Percentiles rank a stretch among this genome's conserved stretches.
These are phyloP conservation scores for Leucoraja erinaceus DNA, from an alignment of 2,113 vertebrate species.

Conservation along the genomic window DNA sequence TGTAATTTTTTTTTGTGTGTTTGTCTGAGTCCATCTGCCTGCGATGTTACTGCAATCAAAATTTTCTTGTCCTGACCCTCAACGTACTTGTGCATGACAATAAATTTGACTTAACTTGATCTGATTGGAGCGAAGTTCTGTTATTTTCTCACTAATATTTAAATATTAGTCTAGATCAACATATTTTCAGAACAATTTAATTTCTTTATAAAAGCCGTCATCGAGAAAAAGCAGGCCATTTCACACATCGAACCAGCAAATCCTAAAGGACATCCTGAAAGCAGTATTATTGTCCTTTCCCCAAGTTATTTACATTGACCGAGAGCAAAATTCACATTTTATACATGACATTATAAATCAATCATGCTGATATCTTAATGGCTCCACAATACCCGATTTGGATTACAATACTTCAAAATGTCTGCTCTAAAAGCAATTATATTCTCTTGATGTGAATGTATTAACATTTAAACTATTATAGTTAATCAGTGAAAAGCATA, in stretches of 20 bases:
- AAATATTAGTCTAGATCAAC: neutral
- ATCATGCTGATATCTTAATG: neutral
- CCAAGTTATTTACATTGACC: neutral
- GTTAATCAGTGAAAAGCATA: neutral
- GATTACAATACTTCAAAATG: conserved; percentile 16
- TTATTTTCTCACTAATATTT: neutral
- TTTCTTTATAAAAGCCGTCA: neutral
- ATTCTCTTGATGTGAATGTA: neutral
- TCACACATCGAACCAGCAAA: neutral
- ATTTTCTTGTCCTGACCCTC: too few relatives aligned
- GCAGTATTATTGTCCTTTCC: neutral
- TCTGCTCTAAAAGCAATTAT: neutral
- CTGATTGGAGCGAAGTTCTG: neutral
- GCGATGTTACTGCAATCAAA: too few relatives aligned
- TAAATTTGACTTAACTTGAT: too few relatives aligned
- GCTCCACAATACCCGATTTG: neutral
- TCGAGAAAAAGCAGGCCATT: neutral
- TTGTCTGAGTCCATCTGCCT: too few relatives aligned
- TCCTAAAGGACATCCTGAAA: conserved; percentile 1
- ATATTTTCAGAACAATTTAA: neutral
- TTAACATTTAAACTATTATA: conserved; percentile 2
- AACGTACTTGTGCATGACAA: too few relatives aligned
- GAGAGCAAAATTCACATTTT: neutral
- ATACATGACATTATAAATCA: conserved; percentile 6
- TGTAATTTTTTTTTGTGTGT: too few relatives aligned